These are phyloP conservation scores for Mesoligia furuncula DNA, from an alignment of 2,888 invertebrate genomes.

Conservation along the genomic window DNA sequence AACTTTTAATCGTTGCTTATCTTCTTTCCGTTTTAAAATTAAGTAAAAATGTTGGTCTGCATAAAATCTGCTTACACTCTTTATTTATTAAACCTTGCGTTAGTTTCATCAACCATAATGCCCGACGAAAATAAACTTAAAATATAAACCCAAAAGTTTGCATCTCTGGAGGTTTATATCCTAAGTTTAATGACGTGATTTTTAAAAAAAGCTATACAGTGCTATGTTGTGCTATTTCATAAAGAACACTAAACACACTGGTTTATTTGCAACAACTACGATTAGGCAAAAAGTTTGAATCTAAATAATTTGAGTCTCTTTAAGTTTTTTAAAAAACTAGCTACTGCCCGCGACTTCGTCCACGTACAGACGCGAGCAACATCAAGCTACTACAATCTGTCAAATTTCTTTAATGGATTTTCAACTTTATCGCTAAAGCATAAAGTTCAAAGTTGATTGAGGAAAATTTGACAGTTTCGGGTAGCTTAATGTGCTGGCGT, in stretches of 20 bases:
- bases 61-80: background rate
- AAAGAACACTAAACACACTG: background rate
- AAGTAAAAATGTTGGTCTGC: background rate
- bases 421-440: too few relatives aligned
- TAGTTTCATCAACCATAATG: background rate
- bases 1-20: conserved; percentile 6
- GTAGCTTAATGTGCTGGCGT: too few relatives aligned
- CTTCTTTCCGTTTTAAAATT: background rate
- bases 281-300: background rate
- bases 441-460: too few relatives aligned
- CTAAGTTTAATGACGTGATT: background rate
- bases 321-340: background rate
- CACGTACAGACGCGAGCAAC: too few relatives aligned
- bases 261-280: background rate
- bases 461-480: too few relatives aligned
- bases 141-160: background rate
- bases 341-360: too few relatives aligned
- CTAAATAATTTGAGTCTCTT: background rate
- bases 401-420: too few relatives aligned
- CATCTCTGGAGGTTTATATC: background rate
- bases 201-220: too few relatives aligned
- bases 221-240: background rate
- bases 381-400: too few relatives aligned
- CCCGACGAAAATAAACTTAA: background rate
- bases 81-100: background rate